Base-by-base conservation (phyloP, 1,140 invertebrate species). In the Hylaeus anthracinus region DNA sequence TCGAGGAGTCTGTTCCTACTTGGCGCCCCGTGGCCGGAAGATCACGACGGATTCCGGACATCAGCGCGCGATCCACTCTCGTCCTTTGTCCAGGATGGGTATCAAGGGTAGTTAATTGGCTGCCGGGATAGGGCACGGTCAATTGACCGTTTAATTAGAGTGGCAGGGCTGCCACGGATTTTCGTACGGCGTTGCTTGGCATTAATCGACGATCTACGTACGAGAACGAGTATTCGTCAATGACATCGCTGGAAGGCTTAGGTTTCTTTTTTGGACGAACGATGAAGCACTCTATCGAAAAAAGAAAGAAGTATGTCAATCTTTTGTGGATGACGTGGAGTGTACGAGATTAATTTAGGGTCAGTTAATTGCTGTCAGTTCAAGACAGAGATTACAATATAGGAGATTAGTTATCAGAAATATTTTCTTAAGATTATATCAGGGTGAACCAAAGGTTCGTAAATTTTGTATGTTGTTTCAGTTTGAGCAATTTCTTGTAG, bases 71-170 rank as follows among this genome's bases (percentile, higher is more conserved):
- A 72, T 79, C 75, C 45, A 12, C 37, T 53, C 56, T 53, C 56
- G 56, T 51, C 70, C 77, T 65, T 73, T 79, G 70, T 73, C 51
- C 61, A 73, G 77, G 43, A 15, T 48, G 12, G 77, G 77, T 65
- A 73, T 79, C 77, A 79, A 65, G 61, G 77, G 26, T 79, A 53
- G 77, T 79, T 79, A 79, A 79, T 79, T 79, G 77, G 77, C 61
- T 73, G 71, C 3, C 71, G 15, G 26, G 61, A 48, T 66, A 66
- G 53, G 41, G 70, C 3, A 79, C 41, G 71, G 70, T 43, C 71
- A 79, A 79, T 79, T 79, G 71, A 79, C 12, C 77, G 53, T 79
- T 66, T 73, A 79, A 79, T 79, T 79, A 79, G 77, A 73, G 77
- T 79, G 61, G 53, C 70, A 73, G 61, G 61, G 41, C 56, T 66